Conservation (phyloP, 2,797 vertebrate genomes). For the Naso thynnoides region DNA sequence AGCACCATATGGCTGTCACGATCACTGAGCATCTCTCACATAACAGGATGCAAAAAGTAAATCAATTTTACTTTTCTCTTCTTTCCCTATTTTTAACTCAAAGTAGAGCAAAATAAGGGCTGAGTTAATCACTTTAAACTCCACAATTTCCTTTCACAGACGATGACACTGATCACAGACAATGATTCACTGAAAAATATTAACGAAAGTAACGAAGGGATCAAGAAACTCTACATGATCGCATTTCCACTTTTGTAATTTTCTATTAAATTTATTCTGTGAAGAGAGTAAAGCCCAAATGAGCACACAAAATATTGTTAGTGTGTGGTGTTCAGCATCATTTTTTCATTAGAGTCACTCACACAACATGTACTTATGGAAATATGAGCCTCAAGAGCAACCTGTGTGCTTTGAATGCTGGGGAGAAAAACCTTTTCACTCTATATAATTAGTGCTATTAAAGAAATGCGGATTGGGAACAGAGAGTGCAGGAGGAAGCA, state of each 20-base stretch:
- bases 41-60: not conserved
- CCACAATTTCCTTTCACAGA: conserved; percentile 3
- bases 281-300: conserved; percentile 7
- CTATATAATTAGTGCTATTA: conserved; percentile 70
- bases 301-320: not conserved
- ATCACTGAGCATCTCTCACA: conserved; percentile 6
- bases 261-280: not conserved
- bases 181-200: too few relatives aligned
- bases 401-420: conserved; percentile 48
- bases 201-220: not conserved
- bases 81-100: conserved; percentile 24
- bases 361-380: conserved; percentile 32
- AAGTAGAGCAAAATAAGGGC: not conserved
- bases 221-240: not conserved
- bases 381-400: conserved; percentile 56
- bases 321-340: conserved; percentile 8
- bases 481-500: conserved; percentile 28
- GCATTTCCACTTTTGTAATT: conserved; percentile 8
- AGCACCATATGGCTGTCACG: conserved; percentile 21
- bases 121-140: not conserved
- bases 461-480: conserved; percentile 54
- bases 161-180: not conserved
- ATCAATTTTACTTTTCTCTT: conserved; percentile 6
- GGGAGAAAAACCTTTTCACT: conserved; percentile 54
- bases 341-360: conserved; percentile 43